Evolutionary conservation across 1,140 invertebrate genomes (phyloP).

Genomic region (Caenorhabditis brenneri): DNA sequence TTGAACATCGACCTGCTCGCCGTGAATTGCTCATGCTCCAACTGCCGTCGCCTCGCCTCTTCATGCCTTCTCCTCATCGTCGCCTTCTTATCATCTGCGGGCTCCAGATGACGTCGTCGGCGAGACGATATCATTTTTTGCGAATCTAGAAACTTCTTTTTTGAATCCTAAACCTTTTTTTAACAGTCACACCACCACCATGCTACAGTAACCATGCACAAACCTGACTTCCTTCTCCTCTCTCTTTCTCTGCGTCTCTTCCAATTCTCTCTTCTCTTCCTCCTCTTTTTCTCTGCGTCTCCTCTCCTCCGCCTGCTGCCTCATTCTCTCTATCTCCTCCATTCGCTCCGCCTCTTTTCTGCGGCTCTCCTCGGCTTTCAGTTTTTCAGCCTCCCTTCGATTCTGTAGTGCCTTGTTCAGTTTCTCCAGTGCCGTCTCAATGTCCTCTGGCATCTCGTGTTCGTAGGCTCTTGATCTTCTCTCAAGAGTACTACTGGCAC

Average conservation of each 20-base stretch:
- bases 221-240: constrained; percentile 29
- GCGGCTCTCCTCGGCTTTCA: constrained; percentile 6
- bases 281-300: too few species aligned
- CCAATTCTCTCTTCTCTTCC: too few species aligned
- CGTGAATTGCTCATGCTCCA: constrained; percentile 24
- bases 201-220: neutral
- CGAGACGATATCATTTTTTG: neutral
- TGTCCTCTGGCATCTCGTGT: constrained; percentile 44
- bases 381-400: neutral
- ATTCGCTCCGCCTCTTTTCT: constrained; percentile 15
- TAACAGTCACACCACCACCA: constrained; percentile 31
- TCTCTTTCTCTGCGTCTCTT: neutral
- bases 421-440: constrained; percentile 30
- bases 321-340: too few species aligned
- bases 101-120: neutral
- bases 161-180: too few species aligned
- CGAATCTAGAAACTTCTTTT: neutral
- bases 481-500: neutral
- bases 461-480: neutral
- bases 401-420: constrained; percentile 30
- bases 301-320: constrained; percentile 22
- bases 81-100: constrained; percentile 60
- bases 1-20: neutral
- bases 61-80: constrained; percentile 63
- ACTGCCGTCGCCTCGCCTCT: constrained; percentile 57